Percentiles rank a stretch among this genome's conserved stretches.
phyloP scores from a whole-genome alignment of 2,888 invertebrate genomes.

The Ganaspis brasiliensis region DNA sequence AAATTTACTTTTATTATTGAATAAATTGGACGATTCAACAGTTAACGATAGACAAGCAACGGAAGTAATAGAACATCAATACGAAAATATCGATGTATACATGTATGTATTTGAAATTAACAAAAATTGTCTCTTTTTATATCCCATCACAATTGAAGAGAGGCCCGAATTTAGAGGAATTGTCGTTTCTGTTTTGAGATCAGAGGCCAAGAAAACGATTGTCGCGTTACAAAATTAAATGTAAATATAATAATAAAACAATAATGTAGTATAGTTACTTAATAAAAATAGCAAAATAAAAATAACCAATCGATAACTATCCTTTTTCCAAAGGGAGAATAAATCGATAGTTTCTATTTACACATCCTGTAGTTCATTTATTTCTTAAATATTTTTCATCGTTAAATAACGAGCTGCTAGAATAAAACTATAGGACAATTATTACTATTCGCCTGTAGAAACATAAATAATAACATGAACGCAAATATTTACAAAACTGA shows the following conservation, averaged over 20 bases:
- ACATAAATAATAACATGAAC: constrained; percentile 78
- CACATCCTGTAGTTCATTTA: constrained; percentile 71
- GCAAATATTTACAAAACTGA: constrained; percentile 75
- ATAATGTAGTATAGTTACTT: constrained; percentile 66
- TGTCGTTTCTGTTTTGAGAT: constrained; percentile 72
- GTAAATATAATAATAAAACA: constrained; percentile 64
- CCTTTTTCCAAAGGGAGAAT: constrained; percentile 73
- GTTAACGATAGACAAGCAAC: no score
- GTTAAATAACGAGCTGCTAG: constrained; percentile 72
- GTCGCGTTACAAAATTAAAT: constrained; percentile 69
- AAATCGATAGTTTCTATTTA: constrained; percentile 73
- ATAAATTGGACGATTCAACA: no score
- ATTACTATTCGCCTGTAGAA: constrained; percentile 72
- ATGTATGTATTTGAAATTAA: no score
- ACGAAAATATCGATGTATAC: no score
- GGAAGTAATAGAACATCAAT: no score
- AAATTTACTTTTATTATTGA: not conserved
- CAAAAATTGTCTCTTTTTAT: no score
- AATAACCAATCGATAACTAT: constrained; percentile 77
- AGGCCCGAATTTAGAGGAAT: not conserved
- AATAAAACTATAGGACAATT: constrained; percentile 68
- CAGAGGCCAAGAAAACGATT: constrained; percentile 76
- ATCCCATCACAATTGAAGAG: no score
- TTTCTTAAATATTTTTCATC: constrained; percentile 61
- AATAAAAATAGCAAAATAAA: constrained; percentile 71